Base-by-base conservation (phyloP, 2,888 invertebrate species). In the Lithophane leautieri region DNA sequence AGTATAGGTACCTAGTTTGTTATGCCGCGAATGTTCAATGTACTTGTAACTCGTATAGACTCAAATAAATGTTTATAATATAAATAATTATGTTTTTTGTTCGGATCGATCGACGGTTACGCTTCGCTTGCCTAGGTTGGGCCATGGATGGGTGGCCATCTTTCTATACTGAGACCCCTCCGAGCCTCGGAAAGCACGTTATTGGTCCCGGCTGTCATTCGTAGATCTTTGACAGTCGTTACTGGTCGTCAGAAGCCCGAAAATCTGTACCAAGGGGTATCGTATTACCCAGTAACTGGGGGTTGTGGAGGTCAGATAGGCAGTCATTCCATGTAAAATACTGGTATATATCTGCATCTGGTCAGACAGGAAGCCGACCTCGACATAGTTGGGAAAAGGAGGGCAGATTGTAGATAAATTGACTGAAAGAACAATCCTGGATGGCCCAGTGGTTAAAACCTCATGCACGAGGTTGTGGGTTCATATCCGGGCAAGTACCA, bases 41-140 rank as follows among this genome's bases (percentile, higher is more conserved):
- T 78, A 52, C 34, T 60, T 34, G 75, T 82, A 61, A 54, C 58
- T 40, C n/a, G 19, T 82, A 40, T 79, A 72, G 25, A 83, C 42
- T 63, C 56, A 66, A 83, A 84, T 80, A 82, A 81, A 84, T 82
- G 81, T 84, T 84, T 76, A 84, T 58, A 60, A 72, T 44, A 4
- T 70, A 66, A 19, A 19, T 1, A 8, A 9, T 4, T 65, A 14
- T 69, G 40, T 65, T 68, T 66, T 19, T 50, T 50, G 47, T 50
- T 19, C 50, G 50, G 50, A 3, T 19, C 47, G 16, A 47, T 7
- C 7, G 7, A 50, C 9, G 50, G 22, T 50, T 22, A 22, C 22
- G 50, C 9, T 9, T 22, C 8, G 50, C 50, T 22, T 22, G 50
- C 9, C 50, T 19, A 19, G 22, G 22, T 50, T 0, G 47, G 16